Conservation (phyloP, 2,888 invertebrate genomes). For the Scaeva pyrastri region DNA sequence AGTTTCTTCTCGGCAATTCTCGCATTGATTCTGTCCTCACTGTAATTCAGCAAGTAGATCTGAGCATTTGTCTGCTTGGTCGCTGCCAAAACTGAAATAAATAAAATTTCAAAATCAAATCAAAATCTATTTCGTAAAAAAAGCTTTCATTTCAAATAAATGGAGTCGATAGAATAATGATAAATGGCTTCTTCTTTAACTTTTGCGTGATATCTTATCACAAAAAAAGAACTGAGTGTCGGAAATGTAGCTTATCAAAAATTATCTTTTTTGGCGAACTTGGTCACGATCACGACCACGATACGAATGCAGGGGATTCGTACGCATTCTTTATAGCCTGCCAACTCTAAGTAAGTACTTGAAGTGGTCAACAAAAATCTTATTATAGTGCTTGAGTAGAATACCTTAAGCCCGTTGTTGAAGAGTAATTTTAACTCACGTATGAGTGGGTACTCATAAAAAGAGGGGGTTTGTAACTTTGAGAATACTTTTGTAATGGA, state of each 20-base stretch:
- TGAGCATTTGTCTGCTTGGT: slow-evolving; percentile 79
- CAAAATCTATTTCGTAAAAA: slow-evolving; percentile 35
- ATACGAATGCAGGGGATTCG: slow-evolving; percentile 15
- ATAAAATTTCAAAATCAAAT: slow-evolving; percentile 40
- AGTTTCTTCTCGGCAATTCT: slow-evolving; percentile 41
- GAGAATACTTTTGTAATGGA: slow-evolving; percentile 14
- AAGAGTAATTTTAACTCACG: neutral
- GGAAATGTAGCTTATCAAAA: slow-evolving; percentile 41
- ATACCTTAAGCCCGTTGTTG: neutral
- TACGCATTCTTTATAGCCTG: slow-evolving; percentile 5
- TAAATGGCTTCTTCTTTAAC: slow-evolving; percentile 37
- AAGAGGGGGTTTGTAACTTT: slow-evolving; percentile 10
- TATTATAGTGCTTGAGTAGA: slow-evolving; percentile 7
- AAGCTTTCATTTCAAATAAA: slow-evolving; percentile 14
- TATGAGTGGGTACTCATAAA: neutral
- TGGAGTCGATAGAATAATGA: slow-evolving; percentile 23
- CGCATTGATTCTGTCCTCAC: slow-evolving; percentile 54
- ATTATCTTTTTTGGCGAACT: neutral
- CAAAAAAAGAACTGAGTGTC: too few relatives aligned
- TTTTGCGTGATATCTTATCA: slow-evolving; percentile 46
- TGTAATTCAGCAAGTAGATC: slow-evolving; percentile 62
- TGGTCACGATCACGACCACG: slow-evolving; percentile 18
- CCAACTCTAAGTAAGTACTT: neutral
- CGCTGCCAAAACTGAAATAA: slow-evolving; percentile 81
- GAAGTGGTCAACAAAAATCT: slow-evolving; percentile 27